phyloP scores from a whole-genome alignment of 2,888 invertebrate genomes.

The Nemotelus nigrinus region DNA sequence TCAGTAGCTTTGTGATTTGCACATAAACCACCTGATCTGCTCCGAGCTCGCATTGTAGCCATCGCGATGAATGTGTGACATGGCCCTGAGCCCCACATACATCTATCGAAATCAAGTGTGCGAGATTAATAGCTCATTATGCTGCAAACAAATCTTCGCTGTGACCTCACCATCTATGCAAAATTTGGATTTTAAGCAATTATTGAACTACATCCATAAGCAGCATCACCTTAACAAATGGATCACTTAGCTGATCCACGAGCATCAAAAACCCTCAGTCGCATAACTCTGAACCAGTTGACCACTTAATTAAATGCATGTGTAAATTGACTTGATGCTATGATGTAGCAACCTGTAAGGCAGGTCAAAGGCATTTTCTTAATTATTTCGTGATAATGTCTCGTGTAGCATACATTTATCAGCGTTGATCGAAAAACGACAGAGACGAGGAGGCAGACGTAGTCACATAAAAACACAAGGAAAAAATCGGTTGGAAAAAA shows the following conservation, averaged over 20 bases:
- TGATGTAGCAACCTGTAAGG: not conserved
- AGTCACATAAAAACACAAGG: not conserved
- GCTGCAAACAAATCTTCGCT: constrained; percentile 30
- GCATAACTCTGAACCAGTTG: too few species aligned
- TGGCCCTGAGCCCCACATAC: constrained; percentile 18
- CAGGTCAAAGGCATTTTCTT: constrained; percentile 21
- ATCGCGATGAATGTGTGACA: not conserved
- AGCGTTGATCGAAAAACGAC: not conserved
- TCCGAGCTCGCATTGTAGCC: not conserved
- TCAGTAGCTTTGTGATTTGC: too few species aligned
- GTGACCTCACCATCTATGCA: constrained; percentile 46
- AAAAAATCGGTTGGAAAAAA: constrained; percentile 23
- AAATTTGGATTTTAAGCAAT: constrained; percentile 30
- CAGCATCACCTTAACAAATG: too few species aligned
- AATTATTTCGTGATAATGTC: constrained; percentile 25
- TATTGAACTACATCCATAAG: not conserved
- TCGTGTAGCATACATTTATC: constrained; percentile 15
- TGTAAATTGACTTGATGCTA: not conserved
- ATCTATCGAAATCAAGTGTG: not conserved
- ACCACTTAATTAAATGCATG: constrained; percentile 4
- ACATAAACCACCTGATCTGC: not conserved
- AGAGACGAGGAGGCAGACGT: not conserved
- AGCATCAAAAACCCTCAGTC: too few species aligned
- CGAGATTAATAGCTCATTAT: constrained; percentile 10
- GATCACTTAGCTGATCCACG: too few species aligned